Base-by-base conservation (phyloP, 1,140 invertebrate genomes). In the Nixonia krombeini region DNA sequence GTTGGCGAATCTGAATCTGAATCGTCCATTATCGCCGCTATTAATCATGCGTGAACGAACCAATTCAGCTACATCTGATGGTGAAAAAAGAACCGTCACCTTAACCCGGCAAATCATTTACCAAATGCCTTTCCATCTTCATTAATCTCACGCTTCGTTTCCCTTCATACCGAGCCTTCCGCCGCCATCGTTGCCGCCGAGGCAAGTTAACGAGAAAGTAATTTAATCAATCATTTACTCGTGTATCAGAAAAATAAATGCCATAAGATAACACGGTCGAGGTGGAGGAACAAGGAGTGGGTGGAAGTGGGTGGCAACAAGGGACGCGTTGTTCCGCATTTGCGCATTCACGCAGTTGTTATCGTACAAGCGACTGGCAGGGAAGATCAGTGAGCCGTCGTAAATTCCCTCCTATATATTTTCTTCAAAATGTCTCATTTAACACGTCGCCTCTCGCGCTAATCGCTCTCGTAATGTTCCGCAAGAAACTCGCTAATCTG, bases 131-230 rank as follows among this genome's bases (percentile, higher is more conserved):
- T 62, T 62, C 58, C 47, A 49, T 58, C 57, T 53, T 53, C 62
- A 70, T 70, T 65, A 53, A 64, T 65, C 67, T 61, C 53, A 70
- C 65, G 61, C 62, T 57, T 65, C 67, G 65, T 26, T 45, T 17
- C 25, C 15, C 29, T 26, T 15, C 10, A 7, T 29, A 26, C 29
- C 42, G 16, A 10, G n/a, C n/a, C n/a, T n/a, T n/a, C n/a, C n/a
- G n/a, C n/a, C n/a, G n/a, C n/a, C n/a, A n/a, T n/a, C n/a, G n/a
- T n/a, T n/a, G n/a, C n/a, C n/a, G n/a, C n/a, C n/a, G n/a, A n/a
- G n/a, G n/a, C n/a, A n/a, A n/a, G n/a, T n/a, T n/a, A n/a, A n/a
- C n/a, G n/a, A n/a, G n/a, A n/a, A n/a, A n/a, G n/a, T n/a, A n/a
- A n/a, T n/a, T n/a, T n/a, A n/a, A n/a, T n/a, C n/a, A n/a, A n/a